A percentile compares a stretch with the other conserved stretches of the same genome.
Evolutionary conservation across 2,113 vertebrate genomes (phyloP).

Genomic region (Tursiops truncatus): DNA sequence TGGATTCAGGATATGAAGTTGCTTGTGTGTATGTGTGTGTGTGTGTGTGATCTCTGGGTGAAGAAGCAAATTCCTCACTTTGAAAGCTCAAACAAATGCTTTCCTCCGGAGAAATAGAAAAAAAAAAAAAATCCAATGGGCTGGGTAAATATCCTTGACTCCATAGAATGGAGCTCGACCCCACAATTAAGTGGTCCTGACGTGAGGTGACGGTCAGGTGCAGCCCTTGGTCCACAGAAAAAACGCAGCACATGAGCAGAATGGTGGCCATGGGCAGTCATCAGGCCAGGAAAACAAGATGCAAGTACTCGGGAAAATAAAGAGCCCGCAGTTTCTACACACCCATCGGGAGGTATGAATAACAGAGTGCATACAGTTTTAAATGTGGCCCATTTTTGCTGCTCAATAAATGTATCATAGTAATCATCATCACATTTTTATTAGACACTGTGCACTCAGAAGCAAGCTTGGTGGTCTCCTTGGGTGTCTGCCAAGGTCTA

Average conservation of each 20-base stretch:
- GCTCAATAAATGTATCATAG: conserved; percentile 70
- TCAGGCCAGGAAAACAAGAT: not conserved
- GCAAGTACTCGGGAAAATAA: not conserved
- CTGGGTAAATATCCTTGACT: not conserved
- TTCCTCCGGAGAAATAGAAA: conserved; percentile 31
- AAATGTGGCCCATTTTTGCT: conserved; percentile 66
- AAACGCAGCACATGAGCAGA: not conserved
- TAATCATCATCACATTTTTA: conserved; percentile 70
- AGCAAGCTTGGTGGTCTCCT: conserved; percentile 75
- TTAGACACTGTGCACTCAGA: conserved; percentile 69
- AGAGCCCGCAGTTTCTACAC: not conserved
- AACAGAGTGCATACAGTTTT: conserved; percentile 42
- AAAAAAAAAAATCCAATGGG: not conserved
- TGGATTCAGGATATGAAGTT: not conserved
- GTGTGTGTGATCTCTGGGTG: not conserved
- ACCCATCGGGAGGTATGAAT: conserved; percentile 30
- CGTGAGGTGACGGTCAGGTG: not conserved
- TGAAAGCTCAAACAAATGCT: not conserved
- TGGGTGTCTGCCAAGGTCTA: conserved; percentile 71
- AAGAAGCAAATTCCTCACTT: conserved; percentile 24
- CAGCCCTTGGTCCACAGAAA: not conserved
- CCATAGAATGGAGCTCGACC: not conserved
- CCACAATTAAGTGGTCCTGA: not conserved
- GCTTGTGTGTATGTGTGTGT: not conserved
- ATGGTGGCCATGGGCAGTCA: not conserved